Evolutionary conservation across 2,888 invertebrate genomes (phyloP).

Genomic region (Zeuzera pyrina): DNA sequence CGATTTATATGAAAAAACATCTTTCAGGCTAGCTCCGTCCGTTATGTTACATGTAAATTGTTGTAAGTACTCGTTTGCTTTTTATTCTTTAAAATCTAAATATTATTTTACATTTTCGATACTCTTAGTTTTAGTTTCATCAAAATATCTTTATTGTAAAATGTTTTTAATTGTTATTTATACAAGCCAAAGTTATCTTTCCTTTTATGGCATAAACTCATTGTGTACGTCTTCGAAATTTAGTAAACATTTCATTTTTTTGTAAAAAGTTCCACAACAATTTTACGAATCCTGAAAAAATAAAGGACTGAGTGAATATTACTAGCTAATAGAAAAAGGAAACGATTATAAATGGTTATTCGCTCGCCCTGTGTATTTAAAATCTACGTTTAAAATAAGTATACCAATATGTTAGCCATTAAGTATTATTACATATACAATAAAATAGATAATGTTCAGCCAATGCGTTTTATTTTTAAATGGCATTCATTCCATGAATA

Average conservation of each 20-base stretch:
- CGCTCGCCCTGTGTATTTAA: conserved; percentile 35
- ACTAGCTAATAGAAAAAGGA: conserved; percentile 20
- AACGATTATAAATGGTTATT: conserved; percentile 21
- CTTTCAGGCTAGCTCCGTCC: conserved; percentile 11
- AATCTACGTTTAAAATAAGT: conserved; percentile 39
- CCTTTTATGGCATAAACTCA: conserved; percentile 10
- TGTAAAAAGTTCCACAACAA: conserved; percentile 3
- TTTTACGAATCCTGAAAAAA: conserved; percentile 16
- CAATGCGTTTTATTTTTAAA: conserved; percentile 38
- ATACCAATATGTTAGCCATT: conserved; percentile 32
- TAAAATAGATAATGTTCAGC: conserved; percentile 68
- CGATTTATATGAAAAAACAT: conserved; percentile 1
- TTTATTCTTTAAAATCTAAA: too few species aligned
- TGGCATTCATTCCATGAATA: too few species aligned
- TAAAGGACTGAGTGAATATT: conserved; percentile 43
- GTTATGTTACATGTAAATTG: conserved; percentile 3
- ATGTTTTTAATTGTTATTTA: not conserved
- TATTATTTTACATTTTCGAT: not conserved
- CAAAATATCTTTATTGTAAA: conserved; percentile 4
- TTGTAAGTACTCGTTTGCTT: conserved; percentile 1
- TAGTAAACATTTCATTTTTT: too few species aligned
- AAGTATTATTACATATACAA: conserved; percentile 63
- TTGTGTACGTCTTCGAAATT: too few species aligned
- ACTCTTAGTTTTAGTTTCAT: not conserved
- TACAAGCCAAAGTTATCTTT: conserved; percentile 1